phyloP scores from a whole-genome alignment of 2,113 vertebrate genomes.

The Chaetodon trifascialis region DNA sequence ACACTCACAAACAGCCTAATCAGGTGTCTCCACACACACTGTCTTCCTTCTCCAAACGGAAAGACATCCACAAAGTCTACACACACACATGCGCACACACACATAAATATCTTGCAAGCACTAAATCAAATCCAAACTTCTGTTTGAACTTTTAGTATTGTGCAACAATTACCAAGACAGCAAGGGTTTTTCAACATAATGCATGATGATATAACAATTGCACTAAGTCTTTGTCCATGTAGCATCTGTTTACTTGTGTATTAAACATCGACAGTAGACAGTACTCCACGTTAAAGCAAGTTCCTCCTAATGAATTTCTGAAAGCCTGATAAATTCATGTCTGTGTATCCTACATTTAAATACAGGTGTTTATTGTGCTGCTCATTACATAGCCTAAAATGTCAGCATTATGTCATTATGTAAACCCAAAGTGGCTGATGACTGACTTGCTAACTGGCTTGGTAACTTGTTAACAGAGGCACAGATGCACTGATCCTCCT shows the following conservation, averaged over 20 bases:
- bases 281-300: no score
- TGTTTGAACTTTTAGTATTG: neutral
- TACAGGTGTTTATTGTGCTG: neutral
- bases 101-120: neutral
- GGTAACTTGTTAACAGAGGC: neutral
- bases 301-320: no score
- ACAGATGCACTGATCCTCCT: neutral
- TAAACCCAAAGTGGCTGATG: neutral
- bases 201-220: neutral
- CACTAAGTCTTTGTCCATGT: no score
- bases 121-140: neutral
- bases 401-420: neutral
- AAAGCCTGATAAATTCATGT: no score
- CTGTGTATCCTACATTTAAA: neutral
- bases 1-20: conserved; percentile 29
- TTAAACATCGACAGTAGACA: no score
- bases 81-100: conserved; percentile 9
- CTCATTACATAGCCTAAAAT: neutral
- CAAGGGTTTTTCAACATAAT: neutral
- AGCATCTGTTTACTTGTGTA: no score
- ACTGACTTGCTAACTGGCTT: neutral
- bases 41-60: neutral
- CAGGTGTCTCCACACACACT: conserved; percentile 25
- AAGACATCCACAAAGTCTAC: neutral
- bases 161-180: neutral